Conservation (phyloP, 2,888 invertebrate species). For the Lepetodrilus schrolli region DNA sequence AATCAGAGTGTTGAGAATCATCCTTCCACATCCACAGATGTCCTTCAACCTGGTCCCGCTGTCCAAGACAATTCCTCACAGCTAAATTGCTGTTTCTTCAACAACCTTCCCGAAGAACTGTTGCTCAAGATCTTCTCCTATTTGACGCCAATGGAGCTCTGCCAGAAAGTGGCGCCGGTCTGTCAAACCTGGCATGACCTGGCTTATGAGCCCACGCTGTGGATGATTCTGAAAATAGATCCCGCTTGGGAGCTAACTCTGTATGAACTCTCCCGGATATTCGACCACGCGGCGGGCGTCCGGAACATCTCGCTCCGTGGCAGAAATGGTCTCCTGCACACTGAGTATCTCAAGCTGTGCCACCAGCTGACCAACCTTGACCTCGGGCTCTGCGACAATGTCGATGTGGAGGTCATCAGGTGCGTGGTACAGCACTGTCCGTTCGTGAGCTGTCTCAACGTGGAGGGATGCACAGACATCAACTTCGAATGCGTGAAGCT, state of each 20-base stretch:
- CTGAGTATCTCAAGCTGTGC: conserved; percentile 51
- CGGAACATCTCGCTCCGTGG: conserved; percentile 45
- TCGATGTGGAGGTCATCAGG: conserved; percentile 46
- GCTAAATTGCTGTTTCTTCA: background rate
- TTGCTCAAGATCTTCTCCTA: conserved; percentile 57
- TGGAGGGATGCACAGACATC: conserved; percentile 55
- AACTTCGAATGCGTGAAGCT: conserved; percentile 44
- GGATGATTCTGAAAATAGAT: conserved; percentile 52
- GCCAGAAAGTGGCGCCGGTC: conserved; percentile 46
- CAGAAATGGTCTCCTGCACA: conserved; percentile 41
- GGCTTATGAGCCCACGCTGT: conserved; percentile 52
- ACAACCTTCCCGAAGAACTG: conserved; percentile 52
- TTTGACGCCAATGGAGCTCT: conserved; percentile 47
- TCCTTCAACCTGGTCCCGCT: background rate
- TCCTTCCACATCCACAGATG: no score
- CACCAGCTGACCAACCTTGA: conserved; percentile 49
- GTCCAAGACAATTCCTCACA: background rate
- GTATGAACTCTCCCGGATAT: conserved; percentile 44
- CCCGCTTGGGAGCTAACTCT: conserved; percentile 36
- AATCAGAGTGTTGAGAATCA: no score
- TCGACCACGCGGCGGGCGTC: conserved; percentile 45
- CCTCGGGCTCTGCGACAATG: conserved; percentile 55
- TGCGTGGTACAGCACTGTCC: conserved; percentile 48
- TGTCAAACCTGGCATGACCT: conserved; percentile 52
- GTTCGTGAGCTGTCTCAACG: conserved; percentile 48